phyloP scores from a whole-genome alignment of 2,888 invertebrate species.

The Leptinotarsa tumamoca region DNA sequence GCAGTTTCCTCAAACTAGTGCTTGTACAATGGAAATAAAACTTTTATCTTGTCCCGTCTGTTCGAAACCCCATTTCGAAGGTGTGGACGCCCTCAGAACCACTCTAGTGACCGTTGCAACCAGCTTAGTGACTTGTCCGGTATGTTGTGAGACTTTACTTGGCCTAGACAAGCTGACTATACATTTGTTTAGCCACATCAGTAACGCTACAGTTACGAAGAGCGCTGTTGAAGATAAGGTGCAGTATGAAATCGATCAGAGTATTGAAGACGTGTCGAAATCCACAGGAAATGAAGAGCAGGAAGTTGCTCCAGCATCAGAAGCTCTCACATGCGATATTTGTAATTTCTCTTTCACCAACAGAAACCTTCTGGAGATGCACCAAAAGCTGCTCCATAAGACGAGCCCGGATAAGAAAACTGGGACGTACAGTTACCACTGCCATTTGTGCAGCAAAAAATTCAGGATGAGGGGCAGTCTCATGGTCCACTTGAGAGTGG shows the following conservation, averaged over 20 bases:
- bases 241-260: conserved; percentile 53
- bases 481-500: conserved; percentile 82
- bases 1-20: conserved; percentile 12
- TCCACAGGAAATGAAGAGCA: background rate
- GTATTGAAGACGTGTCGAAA: conserved; percentile 48
- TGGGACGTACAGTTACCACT: conserved; percentile 70
- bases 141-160: conserved; percentile 79
- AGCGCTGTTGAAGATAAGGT: conserved; percentile 27
- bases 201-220: conserved; percentile 12
- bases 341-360: conserved; percentile 81
- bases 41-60: conserved; percentile 82
- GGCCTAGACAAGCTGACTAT: conserved; percentile 87
- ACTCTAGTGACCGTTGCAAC: conserved; percentile 82
- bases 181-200: conserved; percentile 75
- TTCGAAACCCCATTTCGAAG: conserved; percentile 78
- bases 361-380: conserved; percentile 78
- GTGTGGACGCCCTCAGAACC: conserved; percentile 77
- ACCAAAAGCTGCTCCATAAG: conserved; percentile 78
- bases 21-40: conserved; percentile 51
- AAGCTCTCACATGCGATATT: conserved; percentile 71
- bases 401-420: conserved; percentile 61
- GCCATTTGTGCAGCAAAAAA: conserved; percentile 82
- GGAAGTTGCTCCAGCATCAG: conserved; percentile 6
- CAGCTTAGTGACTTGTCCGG: conserved; percentile 80
- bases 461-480: conserved; percentile 87